Evolutionary conservation across 2,113 vertebrate species (phyloP).

Genomic region (Clarias macrocephalus): DNA sequence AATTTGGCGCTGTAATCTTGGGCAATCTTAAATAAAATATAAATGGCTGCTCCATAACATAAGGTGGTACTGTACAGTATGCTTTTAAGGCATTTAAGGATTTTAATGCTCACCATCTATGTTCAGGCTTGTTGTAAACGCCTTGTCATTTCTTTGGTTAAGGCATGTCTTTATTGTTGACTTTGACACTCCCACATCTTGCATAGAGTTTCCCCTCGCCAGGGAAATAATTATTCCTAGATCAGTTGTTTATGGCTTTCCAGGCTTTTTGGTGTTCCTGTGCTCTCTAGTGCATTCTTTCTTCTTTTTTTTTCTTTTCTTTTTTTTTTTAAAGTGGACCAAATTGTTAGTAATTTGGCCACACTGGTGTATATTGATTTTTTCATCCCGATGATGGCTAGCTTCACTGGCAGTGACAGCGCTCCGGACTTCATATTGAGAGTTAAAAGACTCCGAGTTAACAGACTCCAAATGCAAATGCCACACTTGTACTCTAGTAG

Average conservation of each 20-base stretch:
- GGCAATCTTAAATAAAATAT: background rate
- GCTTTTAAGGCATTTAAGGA: too few species aligned
- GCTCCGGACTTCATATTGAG: background rate
- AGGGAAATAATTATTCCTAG: background rate
- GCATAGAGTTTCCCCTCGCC: background rate
- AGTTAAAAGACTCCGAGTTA: background rate
- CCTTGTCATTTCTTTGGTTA: background rate
- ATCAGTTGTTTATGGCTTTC: background rate
- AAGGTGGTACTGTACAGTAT: background rate
- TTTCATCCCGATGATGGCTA: background rate
- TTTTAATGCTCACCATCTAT: background rate
- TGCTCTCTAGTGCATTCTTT: background rate
- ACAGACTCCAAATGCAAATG: background rate
- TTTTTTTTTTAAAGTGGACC: background rate
- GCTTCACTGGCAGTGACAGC: background rate
- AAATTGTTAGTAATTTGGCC: background rate
- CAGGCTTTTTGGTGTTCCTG: too few species aligned
- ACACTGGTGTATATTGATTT: background rate
- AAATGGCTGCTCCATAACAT: background rate
- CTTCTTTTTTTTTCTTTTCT: background rate
- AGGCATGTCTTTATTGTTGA: background rate
- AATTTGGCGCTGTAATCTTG: background rate
- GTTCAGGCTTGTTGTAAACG: background rate
- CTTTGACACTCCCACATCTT: background rate
- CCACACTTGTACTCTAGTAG: background rate